Base-by-base conservation (phyloP, 2,113 vertebrate genomes). In the Uropsilus gracilis region DNA sequence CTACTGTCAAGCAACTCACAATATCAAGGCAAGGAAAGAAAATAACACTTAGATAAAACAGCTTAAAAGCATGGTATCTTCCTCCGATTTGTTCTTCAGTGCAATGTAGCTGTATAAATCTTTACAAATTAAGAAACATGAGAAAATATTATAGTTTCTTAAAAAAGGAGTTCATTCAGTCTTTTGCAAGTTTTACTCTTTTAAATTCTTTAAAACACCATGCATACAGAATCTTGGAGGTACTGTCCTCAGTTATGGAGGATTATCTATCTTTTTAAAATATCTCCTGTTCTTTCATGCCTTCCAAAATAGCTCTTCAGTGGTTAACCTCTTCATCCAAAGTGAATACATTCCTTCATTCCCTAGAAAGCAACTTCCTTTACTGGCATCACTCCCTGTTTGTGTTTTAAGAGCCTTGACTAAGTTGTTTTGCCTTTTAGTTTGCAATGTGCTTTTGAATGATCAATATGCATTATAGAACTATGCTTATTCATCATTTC, bases 381-480 rank as follows among this genome's bases (percentile, higher is more conserved):
- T 94, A 34, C 66, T 97, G 96, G 96, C 95, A 89, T 84, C 66
- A 92, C 89, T 97, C 93, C 89, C 26, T 94, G 53, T 12, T 22
- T 68, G 4, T 94, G 92, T 94, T 94, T 93, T 96, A 96, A 96
- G 92, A 97, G 94, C 37, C 77, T 94, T 86, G 93, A 94, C 81
- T 82, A 92, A 95, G 82, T 88, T 87, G 71, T 75, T 96, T 81
- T 95, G 81, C 85, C 83, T 96, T 97, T 97, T 93, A 95, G 93
- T 89, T 92, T 89, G 5, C 81, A 89, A 57, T 93, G 69, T 89
- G 82, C 97, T 96, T 95, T 88, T 82, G 93, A 96, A 82, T 96
- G 95, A 97, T 97, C 97, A 90, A 97, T 97, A 98, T 61, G 90
- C 98, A 98, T 98, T 98, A 98, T 90, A 83, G 89, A 88, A 91